Evolutionary conservation across 2,113 vertebrate species (phyloP).

Genomic region (Calonectris borealis): DNA sequence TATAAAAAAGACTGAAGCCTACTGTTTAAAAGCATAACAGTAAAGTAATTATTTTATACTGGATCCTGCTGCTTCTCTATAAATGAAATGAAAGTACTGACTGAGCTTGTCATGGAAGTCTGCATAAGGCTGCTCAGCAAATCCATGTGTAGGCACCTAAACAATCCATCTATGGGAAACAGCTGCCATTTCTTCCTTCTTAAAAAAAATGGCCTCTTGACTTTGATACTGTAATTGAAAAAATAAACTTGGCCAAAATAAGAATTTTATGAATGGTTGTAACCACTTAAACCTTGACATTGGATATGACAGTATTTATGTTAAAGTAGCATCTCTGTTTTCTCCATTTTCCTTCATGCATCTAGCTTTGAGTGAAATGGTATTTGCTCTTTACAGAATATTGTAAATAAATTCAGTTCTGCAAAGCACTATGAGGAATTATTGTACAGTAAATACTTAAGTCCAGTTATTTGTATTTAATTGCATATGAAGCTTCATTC

Average conservation of each 20-base stretch:
- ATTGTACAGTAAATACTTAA: background rate
- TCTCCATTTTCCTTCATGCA: background rate
- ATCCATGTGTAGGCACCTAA: background rate
- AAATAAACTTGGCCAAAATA: background rate
- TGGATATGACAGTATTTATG: background rate
- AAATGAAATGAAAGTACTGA: background rate
- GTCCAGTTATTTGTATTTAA: background rate
- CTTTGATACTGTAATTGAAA: background rate
- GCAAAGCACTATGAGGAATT: background rate
- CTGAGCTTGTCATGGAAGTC: background rate
- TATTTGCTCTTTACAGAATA: background rate
- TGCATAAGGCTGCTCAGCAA: background rate
- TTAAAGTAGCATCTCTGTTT: background rate
- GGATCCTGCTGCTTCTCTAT: background rate
- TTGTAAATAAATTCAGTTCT: constrained; percentile 10
- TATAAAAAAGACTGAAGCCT: background rate
- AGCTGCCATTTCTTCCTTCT: background rate
- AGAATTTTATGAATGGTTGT: background rate
- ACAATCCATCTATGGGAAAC: background rate
- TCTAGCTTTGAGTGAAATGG: background rate
- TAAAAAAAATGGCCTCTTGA: background rate
- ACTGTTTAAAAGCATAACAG: background rate
- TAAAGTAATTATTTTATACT: background rate
- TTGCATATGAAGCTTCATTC: background rate
- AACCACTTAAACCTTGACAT: background rate